Percentiles rank a stretch among this genome's conserved stretches.
Conservation (phyloP, 2,797 vertebrate genomes). For the Sparus aurata region DNA sequence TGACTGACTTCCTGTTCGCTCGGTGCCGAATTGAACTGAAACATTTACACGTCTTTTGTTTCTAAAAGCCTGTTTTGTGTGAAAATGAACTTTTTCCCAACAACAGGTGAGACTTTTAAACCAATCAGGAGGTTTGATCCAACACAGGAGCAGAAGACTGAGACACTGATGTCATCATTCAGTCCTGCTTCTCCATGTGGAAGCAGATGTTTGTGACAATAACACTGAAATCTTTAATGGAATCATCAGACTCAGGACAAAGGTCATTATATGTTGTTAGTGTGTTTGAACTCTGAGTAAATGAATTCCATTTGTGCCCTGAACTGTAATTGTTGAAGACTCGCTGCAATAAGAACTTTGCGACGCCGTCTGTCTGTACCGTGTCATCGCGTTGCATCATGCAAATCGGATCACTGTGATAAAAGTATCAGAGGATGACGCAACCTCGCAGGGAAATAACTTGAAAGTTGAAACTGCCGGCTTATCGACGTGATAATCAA, state of each 20-base stretch:
- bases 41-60: too few relatives aligned
- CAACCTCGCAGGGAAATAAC: slow-evolving; percentile 39
- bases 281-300: background rate
- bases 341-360: slow-evolving; percentile 24
- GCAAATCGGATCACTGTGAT: slow-evolving; percentile 51
- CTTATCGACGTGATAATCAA: slow-evolving; percentile 18
- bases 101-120: too few relatives aligned
- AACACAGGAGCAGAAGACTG: too few relatives aligned
- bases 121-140: too few relatives aligned
- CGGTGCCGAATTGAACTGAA: too few relatives aligned
- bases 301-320: slow-evolving; percentile 12
- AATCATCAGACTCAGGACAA: background rate
- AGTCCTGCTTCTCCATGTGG: too few relatives aligned
- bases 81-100: too few relatives aligned
- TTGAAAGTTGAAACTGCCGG: slow-evolving; percentile 22
- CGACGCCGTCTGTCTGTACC: slow-evolving; percentile 5
- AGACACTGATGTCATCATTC: too few relatives aligned
- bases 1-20: too few relatives aligned
- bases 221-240: background rate
- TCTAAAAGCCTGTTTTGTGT: too few relatives aligned
- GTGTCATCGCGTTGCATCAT: slow-evolving; percentile 65
- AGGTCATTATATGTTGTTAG: background rate
- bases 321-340: slow-evolving; percentile 30
- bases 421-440: slow-evolving; percentile 50
- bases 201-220: background rate